Conservation (phyloP, 2,113 vertebrate species). For the Gasterosteus aculeatus region DNA sequence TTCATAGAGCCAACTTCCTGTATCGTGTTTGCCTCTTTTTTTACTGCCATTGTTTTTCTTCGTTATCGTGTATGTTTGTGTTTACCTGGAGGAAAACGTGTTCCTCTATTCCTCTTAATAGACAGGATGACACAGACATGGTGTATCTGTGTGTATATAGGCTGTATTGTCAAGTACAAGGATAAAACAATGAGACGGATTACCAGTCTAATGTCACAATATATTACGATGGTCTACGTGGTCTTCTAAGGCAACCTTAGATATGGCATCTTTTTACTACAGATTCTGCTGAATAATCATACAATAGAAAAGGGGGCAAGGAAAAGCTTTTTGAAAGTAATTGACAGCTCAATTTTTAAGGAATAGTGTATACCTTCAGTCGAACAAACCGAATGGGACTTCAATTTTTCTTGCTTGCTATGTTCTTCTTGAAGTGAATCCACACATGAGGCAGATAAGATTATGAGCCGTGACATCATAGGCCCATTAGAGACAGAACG, state of each 20-base stretch:
- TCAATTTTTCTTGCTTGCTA: not conserved
- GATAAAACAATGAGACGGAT: not conserved
- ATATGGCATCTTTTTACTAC: not conserved
- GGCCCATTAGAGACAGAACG: constrained; percentile 36
- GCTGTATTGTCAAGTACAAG: constrained; percentile 51
- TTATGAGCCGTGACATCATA: constrained; percentile 38
- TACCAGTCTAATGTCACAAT: constrained; percentile 80
- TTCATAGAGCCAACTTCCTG: not conserved
- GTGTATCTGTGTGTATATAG: not conserved
- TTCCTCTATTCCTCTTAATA: not conserved
- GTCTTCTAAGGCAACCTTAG: constrained; percentile 1
- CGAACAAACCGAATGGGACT: not conserved
- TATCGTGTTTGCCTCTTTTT: not conserved
- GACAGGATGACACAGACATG: not conserved
- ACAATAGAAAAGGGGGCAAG: not conserved
- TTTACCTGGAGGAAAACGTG: not conserved
- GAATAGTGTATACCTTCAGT: not conserved
- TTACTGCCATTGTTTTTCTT: not conserved
- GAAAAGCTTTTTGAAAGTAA: not conserved
- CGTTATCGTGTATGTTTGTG: not conserved
- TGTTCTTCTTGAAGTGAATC: not conserved
- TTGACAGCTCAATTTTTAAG: not conserved
- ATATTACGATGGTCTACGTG: constrained; percentile 60
- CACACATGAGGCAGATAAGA: not conserved
- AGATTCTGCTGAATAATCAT: not conserved